Evolutionary conservation across 2,113 vertebrate genomes (phyloP), one percentile per base, ranked within the genome.

Genomic region (Gorsachius goisagi): DNA sequence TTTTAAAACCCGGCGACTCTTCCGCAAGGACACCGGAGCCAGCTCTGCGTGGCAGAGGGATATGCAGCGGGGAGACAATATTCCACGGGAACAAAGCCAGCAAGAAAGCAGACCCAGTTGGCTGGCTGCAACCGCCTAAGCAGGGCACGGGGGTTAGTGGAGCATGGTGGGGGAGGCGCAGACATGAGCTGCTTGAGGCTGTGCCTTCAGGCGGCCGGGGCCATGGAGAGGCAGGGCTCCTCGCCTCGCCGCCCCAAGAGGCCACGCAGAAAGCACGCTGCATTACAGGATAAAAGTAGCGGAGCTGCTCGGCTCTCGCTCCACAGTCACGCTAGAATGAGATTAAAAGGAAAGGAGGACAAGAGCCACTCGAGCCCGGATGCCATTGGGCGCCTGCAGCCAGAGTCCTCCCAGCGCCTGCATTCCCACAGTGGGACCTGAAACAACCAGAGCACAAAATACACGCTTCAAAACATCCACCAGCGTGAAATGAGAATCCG

Each of bases 271-370:
- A n/a, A 26, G 93, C 94, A 88, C 9, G 33, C 69, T 33, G 84
- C 13, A 1, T 53, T 64, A 86, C 5, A 2, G 89, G 81, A 88
- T 93, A 75, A 95, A 63, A 50, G 79, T 27, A 26, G 39, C 44
- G 5, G 78, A 58, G 93, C 95, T 13, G 81, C 90, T 24, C 27
- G 2, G 92, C 59, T 89, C 85, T 12, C 15, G 13, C 88, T 93
- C 75, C 72, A 2, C 88, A 67, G 96, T 96, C 96, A 95, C 79
- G 88, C 95, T 92, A 91, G 75, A 90, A 92, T 47, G 88, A 88
- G 95, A 96, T 96, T 96, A 94, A 93, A 92, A 91, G 85, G 95
- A 93, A 96, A 96, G 71, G 87, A 92, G 93, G 93, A 90, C 93
- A 55, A 85, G 87, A 96, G 90, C 2, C 78, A 45, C 39, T 3